Base-by-base conservation (phyloP, 2,113 vertebrate species). In the Colius striatus region DNA sequence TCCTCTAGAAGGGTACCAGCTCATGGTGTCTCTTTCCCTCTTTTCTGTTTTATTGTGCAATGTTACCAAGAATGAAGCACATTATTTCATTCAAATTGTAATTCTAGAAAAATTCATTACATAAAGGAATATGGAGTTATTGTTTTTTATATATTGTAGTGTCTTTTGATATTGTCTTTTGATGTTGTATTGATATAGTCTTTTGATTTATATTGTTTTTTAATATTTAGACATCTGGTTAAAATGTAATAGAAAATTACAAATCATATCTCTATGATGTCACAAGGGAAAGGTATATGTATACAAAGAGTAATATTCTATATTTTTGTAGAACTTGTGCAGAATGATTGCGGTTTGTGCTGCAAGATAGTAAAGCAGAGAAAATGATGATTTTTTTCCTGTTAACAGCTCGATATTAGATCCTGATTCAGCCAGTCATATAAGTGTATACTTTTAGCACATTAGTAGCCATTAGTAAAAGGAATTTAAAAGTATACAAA, bases 171-270 rank as follows among this genome's bases (percentile, higher is more conserved):
- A 41, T 41, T 41, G 38, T 41, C 9, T 41, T 41, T 41, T 41
- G 38, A 41, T 41, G 38, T 41, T 41, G 38, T 9, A 41, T 41
- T 41, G 38, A 41, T 41, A 12, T 41, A 10, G 38, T 41, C 38
- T 41, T 41, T 41, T 41, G 38, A 41, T 41, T 41, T 41, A 41
- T 41, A 41, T 41, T 80, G 3, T 50, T 4, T 60, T 75, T 67
- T 67, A 19, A 75, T 71, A 27, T 41, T 66, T 67, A 71, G 55
- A 55, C 5, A 82, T 23, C 20, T 25, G 55, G 83, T 83, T 85
- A 84, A 89, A 94, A 58, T 94, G n/a, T 50, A 66, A 78, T 77
- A 84, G 38, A 93, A 82, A 90, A 82, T 43, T 91, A 84, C 57
- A 60, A 76, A 30, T 67, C 14, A 10, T 90, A 13, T 58, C 30